A percentile compares a stretch with the other conserved stretches of the same genome.
phyloP scores from a whole-genome alignment of 1,140 invertebrate genomes.

The Macrobrachium rosenbergii region DNA sequence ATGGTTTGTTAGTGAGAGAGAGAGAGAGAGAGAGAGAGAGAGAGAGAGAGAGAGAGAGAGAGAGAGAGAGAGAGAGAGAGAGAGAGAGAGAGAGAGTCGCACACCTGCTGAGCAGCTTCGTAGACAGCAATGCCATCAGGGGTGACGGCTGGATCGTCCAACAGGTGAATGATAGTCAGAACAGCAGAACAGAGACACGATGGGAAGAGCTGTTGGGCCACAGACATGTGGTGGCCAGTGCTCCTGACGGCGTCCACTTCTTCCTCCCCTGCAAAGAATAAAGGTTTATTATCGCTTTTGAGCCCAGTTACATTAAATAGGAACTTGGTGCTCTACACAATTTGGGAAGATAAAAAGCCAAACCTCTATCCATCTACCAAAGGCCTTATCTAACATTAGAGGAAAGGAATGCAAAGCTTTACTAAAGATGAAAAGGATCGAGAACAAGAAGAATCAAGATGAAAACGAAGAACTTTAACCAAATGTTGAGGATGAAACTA shows the following conservation, averaged over 20 bases:
- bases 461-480: too few species aligned
- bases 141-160: conserved; percentile 96
- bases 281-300: background rate
- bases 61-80: conserved; percentile 8
- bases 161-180: conserved; percentile 91
- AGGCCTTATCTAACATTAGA: too few species aligned
- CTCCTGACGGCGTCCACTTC: conserved; percentile 75
- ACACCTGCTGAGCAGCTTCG: conserved; percentile 88
- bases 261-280: conserved; percentile 76
- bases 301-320: too few species aligned
- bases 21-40: conserved; percentile 9
- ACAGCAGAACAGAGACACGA: conserved; percentile 96
- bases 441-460: too few species aligned
- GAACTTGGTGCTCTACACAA: too few species aligned
- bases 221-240: conserved; percentile 70
- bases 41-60: conserved; percentile 8
- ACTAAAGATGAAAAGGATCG: too few species aligned
- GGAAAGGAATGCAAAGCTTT: too few species aligned
- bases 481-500: too few species aligned
- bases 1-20: background rate
- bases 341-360: too few species aligned
- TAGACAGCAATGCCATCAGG: conserved; percentile 92
- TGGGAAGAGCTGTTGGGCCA: conserved; percentile 93
- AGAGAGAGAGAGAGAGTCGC: background rate
- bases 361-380: too few species aligned